Evolutionary conservation across 2,888 invertebrate species (phyloP).

Genomic region (Cataglyphis cursor): DNA sequence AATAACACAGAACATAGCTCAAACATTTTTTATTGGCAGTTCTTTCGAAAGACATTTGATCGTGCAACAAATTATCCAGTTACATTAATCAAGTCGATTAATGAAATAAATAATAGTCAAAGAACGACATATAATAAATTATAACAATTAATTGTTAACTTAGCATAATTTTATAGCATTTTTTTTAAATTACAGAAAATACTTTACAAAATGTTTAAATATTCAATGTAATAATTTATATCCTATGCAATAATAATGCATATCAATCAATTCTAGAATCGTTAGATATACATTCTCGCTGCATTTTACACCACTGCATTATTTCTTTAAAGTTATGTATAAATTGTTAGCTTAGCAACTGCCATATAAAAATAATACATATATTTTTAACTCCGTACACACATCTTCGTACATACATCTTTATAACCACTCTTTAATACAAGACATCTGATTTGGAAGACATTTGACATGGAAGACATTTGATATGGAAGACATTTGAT

Average conservation of each 20-base stretch:
- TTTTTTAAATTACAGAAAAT: background rate
- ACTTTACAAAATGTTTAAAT: background rate
- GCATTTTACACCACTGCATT: conserved; percentile 4
- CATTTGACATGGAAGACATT: background rate
- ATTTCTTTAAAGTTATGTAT: background rate
- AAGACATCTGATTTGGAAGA: background rate
- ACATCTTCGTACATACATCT: conserved; percentile 45
- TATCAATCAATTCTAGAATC: background rate
- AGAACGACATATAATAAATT: background rate
- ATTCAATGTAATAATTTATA: conserved; percentile 7
- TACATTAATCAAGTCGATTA: background rate
- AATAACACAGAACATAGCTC: conserved; percentile 19
- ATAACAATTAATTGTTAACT: background rate
- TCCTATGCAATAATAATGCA: conserved; percentile 15
- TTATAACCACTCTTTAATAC: conserved; percentile 16
- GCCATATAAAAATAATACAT: conserved; percentile 78
- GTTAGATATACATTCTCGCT: background rate
- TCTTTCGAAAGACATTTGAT: conserved; percentile 58
- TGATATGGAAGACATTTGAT: conserved; percentile 78
- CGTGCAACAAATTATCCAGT: conserved; percentile 49
- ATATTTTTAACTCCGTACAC: conserved; percentile 31
- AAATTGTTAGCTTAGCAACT: conserved; percentile 16
- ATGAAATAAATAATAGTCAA: background rate
- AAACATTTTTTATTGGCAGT: conserved; percentile 54
- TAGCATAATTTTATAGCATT: conserved; percentile 1